Evolutionary conservation across 2,797 vertebrate species (phyloP).

Genomic region (Moxostoma hubbsi): DNA sequence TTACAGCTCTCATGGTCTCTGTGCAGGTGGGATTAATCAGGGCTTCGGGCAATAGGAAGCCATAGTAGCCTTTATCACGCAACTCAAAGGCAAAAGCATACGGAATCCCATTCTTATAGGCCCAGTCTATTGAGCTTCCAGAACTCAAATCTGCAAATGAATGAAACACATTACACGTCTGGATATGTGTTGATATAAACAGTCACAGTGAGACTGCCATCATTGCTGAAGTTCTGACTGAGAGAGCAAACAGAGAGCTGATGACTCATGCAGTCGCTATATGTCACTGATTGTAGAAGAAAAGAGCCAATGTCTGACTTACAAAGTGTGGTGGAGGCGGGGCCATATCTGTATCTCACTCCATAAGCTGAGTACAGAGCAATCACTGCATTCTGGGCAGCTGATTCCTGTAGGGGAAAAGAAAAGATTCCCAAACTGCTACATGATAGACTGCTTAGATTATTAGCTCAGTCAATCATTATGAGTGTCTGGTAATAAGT

Average conservation of each 20-base stretch:
- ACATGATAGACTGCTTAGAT: not conserved
- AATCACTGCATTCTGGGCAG: conserved; percentile 89
- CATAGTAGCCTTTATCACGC: conserved; percentile 94
- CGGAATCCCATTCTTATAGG: conserved; percentile 92
- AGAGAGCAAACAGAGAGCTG: conserved; percentile 10
- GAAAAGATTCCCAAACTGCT: not conserved
- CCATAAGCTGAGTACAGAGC: conserved; percentile 92
- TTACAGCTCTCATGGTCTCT: conserved; percentile 94
- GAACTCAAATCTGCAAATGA: conserved; percentile 88
- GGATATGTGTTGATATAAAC: not conserved
- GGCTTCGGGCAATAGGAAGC: conserved; percentile 91
- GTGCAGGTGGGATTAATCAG: conserved; percentile 94
- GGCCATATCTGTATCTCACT: conserved; percentile 90
- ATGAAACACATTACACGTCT: conserved; percentile 12
- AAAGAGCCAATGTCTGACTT: conserved; percentile 70
- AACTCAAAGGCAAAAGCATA: conserved; percentile 96
- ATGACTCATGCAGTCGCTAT: conserved; percentile 45
- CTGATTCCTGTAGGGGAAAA: conserved; percentile 81
- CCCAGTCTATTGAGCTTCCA: conserved; percentile 98
- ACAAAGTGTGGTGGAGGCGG: conserved; percentile 95
- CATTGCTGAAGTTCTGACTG: not conserved
- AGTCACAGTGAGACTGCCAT: conserved; percentile 4
- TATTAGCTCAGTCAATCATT: not conserved
- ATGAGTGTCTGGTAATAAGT: not conserved
- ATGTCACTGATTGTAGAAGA: conserved; percentile 25